Conservation (phyloP, 2,113 vertebrate species). For the Haplochromis burtoni region DNA sequence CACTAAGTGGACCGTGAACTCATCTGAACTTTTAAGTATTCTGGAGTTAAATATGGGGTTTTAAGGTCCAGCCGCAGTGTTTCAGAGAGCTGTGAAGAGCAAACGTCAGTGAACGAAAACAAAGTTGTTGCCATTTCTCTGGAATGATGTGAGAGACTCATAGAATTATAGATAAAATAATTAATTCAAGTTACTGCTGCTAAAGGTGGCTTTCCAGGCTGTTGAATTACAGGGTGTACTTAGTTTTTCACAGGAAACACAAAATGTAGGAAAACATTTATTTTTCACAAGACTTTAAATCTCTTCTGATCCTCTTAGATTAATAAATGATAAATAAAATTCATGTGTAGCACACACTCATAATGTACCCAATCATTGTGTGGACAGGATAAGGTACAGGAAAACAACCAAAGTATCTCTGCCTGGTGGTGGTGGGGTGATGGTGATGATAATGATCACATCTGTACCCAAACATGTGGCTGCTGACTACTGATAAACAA, state of each 20-base stretch:
- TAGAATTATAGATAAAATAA: neutral
- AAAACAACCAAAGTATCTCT: neutral
- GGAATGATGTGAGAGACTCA: neutral
- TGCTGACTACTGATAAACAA: neutral
- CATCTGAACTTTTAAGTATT: neutral
- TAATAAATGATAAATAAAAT: neutral
- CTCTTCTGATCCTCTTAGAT: neutral
- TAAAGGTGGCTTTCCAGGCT: neutral
- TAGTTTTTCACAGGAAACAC: neutral
- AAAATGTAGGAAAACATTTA: neutral
- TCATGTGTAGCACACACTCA: neutral
- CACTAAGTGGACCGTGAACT: neutral
- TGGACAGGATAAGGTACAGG: neutral
- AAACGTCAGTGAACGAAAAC: neutral
- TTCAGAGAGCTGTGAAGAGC: neutral
- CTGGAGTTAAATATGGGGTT: neutral
- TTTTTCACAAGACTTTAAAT: neutral
- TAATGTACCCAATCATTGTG: neutral
- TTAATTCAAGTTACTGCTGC: neutral
- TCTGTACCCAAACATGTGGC: neutral
- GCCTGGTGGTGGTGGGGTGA: neutral
- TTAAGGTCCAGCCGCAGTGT: neutral
- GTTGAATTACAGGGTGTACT: neutral
- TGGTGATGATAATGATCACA: neutral
- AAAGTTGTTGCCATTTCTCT: neutral